Conservation (phyloP, 1,140 invertebrate species). For the Myzus persicae region DNA sequence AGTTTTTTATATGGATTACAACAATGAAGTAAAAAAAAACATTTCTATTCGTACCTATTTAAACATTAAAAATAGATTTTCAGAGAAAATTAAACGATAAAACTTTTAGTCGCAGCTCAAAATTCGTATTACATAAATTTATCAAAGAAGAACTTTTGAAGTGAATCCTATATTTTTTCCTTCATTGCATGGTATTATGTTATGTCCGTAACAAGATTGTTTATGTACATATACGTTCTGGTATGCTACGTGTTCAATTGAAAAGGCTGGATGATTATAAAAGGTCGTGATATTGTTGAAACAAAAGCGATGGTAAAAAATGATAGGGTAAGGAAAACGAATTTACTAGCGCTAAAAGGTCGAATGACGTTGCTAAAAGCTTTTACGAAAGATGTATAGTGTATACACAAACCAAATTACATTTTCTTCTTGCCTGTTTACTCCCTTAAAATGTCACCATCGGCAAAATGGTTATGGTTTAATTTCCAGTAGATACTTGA, state of each 20-base stretch:
- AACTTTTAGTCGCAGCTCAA: background rate
- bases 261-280: slow-evolving; percentile 7
- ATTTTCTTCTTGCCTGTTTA: background rate
- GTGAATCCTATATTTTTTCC: background rate
- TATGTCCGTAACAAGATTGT: background rate
- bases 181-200: background rate
- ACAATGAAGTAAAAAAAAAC: background rate
- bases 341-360: slow-evolving; percentile 27
- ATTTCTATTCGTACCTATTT: background rate
- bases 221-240: background rate
- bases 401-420: slow-evolving; percentile 34
- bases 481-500: background rate
- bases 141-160: background rate
- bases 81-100: background rate
- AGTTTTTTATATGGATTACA: background rate
- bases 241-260: background rate
- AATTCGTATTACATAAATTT: background rate
- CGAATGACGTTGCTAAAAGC: slow-evolving; percentile 16
- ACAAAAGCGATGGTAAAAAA: slow-evolving; percentile 36
- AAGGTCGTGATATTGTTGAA: background rate
- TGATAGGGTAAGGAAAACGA: background rate
- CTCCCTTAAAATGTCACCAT: background rate
- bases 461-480: background rate
- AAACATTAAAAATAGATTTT: background rate
- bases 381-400: slow-evolving; percentile 31